Evolutionary conservation across 2,797 vertebrate species (phyloP).

Genomic region (Mionectes olivaceus): DNA sequence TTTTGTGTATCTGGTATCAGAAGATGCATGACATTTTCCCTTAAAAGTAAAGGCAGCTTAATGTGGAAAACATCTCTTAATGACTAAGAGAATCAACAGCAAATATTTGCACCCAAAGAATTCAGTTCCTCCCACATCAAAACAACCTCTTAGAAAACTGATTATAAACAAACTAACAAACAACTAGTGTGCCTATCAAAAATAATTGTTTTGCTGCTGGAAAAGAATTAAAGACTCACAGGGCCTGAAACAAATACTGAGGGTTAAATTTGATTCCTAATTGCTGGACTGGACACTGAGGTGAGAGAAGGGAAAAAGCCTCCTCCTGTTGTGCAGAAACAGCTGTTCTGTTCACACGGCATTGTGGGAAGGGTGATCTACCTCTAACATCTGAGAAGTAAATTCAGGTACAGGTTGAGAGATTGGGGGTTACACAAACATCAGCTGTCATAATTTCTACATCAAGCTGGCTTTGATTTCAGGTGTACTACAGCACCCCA

Average conservation of each 20-base stretch:
- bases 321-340: neutral
- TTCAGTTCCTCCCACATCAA: slow-evolving; percentile 48
- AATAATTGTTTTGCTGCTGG: slow-evolving; percentile 16
- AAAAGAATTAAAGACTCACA: neutral
- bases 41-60: slow-evolving; percentile 30
- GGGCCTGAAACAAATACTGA: neutral
- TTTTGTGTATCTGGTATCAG: neutral
- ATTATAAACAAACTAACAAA: slow-evolving; percentile 57
- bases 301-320: neutral
- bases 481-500: neutral
- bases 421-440: neutral
- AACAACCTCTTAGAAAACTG: slow-evolving; percentile 21
- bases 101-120: slow-evolving; percentile 37
- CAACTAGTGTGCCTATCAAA: slow-evolving; percentile 30
- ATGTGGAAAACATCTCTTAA: slow-evolving; percentile 23
- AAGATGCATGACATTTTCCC: slow-evolving; percentile 23
- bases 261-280: neutral
- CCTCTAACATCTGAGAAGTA: neutral
- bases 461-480: neutral
- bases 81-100: slow-evolving; percentile 46
- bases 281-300: neutral
- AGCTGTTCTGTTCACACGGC: neutral
- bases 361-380: neutral
- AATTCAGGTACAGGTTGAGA: neutral
- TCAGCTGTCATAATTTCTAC: neutral